Percentiles rank a stretch among this genome's conserved stretches.
These are phyloP conservation scores for Xylocopa sonorina DNA, from an alignment of 1,140 invertebrate genomes.

Conservation along the genomic window DNA sequence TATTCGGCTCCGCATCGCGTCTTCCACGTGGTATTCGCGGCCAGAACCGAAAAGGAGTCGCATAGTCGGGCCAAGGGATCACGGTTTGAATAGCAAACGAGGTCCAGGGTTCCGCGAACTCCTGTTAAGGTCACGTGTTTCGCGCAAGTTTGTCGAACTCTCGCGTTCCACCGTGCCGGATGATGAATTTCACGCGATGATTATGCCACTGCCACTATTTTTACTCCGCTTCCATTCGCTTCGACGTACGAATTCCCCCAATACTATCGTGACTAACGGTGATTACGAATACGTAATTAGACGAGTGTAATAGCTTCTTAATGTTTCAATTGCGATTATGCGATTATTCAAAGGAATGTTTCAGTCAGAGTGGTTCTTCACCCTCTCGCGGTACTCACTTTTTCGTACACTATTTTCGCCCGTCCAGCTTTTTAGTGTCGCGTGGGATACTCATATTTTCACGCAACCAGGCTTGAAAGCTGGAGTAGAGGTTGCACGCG, in stretches of 20 bases:
- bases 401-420: no score
- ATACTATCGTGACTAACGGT: conserved; percentile 11
- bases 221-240: no score
- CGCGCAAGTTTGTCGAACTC: conserved; percentile 40
- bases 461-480: no score
- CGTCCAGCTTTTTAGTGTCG: no score
- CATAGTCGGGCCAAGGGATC: conserved; percentile 41
- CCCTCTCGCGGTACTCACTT: no score
- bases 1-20: conserved; percentile 42
- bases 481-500: no score
- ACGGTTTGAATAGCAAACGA: conserved; percentile 66
- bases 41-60: conserved; percentile 68
- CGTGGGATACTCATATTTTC: no score
- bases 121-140: conserved; percentile 20
- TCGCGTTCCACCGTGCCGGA: conserved; percentile 5
- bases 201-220: background rate
- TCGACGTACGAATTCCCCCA: background rate
- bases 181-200: conserved; percentile 16
- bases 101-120: background rate
- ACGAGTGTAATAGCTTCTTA: conserved; percentile 14
- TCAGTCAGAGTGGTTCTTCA: no score
- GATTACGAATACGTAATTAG: conserved; percentile 28
- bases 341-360: background rate
- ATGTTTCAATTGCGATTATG: conserved; percentile 28
- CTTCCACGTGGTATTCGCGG: conserved; percentile 51